Evolutionary conservation across 2,113 vertebrate genomes (phyloP), one percentile per base, ranked within the genome.

Genomic region (Brachyistius frenatus): DNA sequence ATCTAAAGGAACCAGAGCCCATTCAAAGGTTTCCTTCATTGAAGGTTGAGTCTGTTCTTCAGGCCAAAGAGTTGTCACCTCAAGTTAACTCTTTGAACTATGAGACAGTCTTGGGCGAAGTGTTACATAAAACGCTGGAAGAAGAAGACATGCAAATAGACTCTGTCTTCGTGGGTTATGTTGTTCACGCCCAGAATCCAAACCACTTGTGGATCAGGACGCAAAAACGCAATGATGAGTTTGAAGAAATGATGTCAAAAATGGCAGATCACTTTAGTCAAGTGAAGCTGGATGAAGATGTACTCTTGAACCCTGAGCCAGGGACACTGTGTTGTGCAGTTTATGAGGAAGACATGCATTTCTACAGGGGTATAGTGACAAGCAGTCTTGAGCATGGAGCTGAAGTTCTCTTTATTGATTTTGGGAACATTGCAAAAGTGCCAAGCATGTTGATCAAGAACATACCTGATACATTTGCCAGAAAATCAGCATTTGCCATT

Each of bases 341-440:
- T 2, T 97, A 96, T 46, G 94, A 95, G 82, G 86, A 91, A 79
- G 97, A 98, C 69, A 87, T 91, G 80, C 84, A 73, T 86, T 99
- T 95, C 66, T 99, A 98, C 78, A 93, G 97, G 75, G 97, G 79
- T 36, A 44, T 96, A 31, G 88, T 99, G 35, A 93, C 57, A 15
- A 92, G 95, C 68, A 89, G 89, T 30, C 79, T 95, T 63, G 39
- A 86, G 61, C 84, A 85, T 54, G 90, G 93, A 36, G 76, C 94
- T 66, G 91, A 93, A 74, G 95, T 99, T 61, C 94, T 92, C 72
- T 98, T 98, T 78, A 88, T 97, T 0, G 98, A 99, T 92, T 99
- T 96, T 93, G 97, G 98, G 46, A 98, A 98, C 87, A 94, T 88
- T 60, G 96, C 96, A 83, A 95, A 94, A 50, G 85, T 99, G 70